Evolutionary conservation across 2,113 vertebrate genomes (phyloP).

Genomic region (Peromyscus polionotus): DNA sequence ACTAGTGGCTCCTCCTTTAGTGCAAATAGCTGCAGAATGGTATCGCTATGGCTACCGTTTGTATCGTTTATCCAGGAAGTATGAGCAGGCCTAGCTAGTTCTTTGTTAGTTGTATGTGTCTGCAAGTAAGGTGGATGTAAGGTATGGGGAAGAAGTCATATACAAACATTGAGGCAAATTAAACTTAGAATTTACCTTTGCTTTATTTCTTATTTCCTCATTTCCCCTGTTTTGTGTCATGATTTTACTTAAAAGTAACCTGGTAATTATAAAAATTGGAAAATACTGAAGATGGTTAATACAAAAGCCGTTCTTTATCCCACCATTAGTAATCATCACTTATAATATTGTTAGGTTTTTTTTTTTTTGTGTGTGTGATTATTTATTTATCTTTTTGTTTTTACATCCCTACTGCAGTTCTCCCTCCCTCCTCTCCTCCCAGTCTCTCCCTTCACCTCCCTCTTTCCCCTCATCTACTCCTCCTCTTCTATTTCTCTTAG

Average conservation of each 20-base stretch:
- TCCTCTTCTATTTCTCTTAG: too few relatives aligned
- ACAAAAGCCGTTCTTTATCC: not conserved
- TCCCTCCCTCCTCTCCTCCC: too few relatives aligned
- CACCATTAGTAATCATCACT: not conserved
- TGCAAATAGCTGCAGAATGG: constrained; percentile 59
- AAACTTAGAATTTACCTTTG: constrained; percentile 51
- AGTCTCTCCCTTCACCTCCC: too few relatives aligned
- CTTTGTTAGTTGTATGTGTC: constrained; percentile 47
- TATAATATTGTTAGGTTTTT: not conserved
- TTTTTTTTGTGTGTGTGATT: not conserved
- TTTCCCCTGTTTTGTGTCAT: constrained; percentile 23
- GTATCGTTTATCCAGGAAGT: constrained; percentile 59
- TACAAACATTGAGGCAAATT: constrained; percentile 30
- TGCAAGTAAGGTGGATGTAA: constrained; percentile 4
- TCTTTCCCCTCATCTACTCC: too few relatives aligned
- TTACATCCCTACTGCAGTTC: too few relatives aligned
- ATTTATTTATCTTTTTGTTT: too few relatives aligned
- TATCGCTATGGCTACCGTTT: constrained; percentile 1
- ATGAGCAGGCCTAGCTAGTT: not conserved
- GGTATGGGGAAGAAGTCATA: not conserved
- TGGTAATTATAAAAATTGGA: constrained; percentile 36
- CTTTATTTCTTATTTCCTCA: constrained; percentile 34
- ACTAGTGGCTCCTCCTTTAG: constrained; percentile 62
- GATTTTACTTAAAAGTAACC: not conserved
- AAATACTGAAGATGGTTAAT: not conserved